Base-by-base conservation (phyloP, 1,140 invertebrate genomes). In the Drosophila repleta region DNA sequence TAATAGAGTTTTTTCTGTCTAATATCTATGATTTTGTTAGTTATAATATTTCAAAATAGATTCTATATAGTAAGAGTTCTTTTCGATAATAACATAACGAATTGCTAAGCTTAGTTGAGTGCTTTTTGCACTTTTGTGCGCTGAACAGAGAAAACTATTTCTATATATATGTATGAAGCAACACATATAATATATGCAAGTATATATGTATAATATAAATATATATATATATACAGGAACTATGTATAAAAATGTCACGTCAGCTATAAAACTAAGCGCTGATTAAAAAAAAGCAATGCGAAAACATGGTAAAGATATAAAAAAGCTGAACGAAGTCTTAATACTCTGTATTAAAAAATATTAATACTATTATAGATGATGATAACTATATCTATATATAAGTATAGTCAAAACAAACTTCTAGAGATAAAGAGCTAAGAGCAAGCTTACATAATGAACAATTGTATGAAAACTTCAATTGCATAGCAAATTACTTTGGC, bases 181-280 rank as follows among this genome's bases (percentile, higher is more conserved):
- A 58, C 18, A 15, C 11, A 13, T 51, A 37, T 46, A 56, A 17
- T 29, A 60, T 62, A 62, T 60, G 8, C 43, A 37, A 55, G 53
- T 56, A 49, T 43, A 35, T 48, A 74, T 72, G 26, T 32, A 55
- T 20, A 45, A 74, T 72, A 35, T 32, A 55, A 17, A 45, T 37
- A 39, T 39, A 45, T 48, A 20, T 49, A 74, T 72, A 46, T 51
- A 49, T 20, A 45, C 35, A 26, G 53, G 24, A 67, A 74, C 24
- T 66, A 52, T 67, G 35, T 45, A 64, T 18, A 49, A 62, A 87
- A 82, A 70, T 88, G 73, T 68, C 79, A 70, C 71, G 84, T 88
- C 83, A 76, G 75, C 74, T 65, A 60, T 79, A 75, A 71, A 75
- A 71, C 78, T 81, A 66, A 75, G 51, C 66, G 63, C 70, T 37